Base-by-base conservation (phyloP, 2,113 vertebrate species). In the Bungarus multicinctus region DNA sequence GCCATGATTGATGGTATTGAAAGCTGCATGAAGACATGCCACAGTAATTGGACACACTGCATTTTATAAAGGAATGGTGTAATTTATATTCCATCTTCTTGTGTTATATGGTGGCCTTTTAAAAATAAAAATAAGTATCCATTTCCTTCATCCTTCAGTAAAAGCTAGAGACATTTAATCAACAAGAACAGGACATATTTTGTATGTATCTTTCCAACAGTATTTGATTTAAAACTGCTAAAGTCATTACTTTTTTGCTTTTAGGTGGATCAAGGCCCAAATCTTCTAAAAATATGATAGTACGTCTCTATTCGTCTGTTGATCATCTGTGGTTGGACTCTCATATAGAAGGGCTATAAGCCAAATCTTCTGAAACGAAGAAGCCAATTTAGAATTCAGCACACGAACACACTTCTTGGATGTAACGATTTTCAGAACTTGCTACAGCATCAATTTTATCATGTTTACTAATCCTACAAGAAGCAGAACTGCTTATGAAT, bases 201-300 rank as follows among this genome's bases (percentile, higher is more conserved):
- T 97, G 96, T 96, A 94, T 95, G 92, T 95, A 89, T 97, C 95
- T 97, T 97, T 94, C 97, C 96, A 97, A 90, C 27, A 96, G 88
- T 92, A 90, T 95, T 97, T 96, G 96, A 96, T 97, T 96, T 95
- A 96, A 96, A 95, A 58, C 98, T 98, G 97, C 91, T 96, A 98
- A 98, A 97, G 91, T 93, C 97, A 97, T 98, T 97, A 97, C 34
- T 4, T 85, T 93, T 94, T 96, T 95, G 53, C 90, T 93, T 96
- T 94, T 95, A 95, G 22, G 89, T 97, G 94, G 95, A 97, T 96
- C 94, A 96, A 97, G 97, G 74, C 92, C 94, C 97, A 23, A 64
- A 93, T 95, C 96, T 96, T 94, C 74, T 93, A 94, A 96, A 97
- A 98, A 97, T 96, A 96, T 95, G 96, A 43, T 93, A 95, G 94